phyloP scores from a whole-genome alignment of 2,797 vertebrate genomes.

The Silurus aristotelis region DNA sequence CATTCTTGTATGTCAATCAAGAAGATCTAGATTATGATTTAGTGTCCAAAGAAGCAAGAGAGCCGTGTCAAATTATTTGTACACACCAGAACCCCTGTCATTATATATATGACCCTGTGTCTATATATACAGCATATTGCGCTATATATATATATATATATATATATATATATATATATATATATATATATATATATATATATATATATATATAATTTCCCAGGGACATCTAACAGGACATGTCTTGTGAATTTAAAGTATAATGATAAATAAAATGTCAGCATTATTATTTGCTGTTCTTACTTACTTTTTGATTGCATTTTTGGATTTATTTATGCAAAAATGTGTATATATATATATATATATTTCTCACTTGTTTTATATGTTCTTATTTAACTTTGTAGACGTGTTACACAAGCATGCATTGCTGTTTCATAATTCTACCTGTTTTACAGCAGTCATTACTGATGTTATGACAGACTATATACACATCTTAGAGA shows the following conservation, averaged over 20 bases:
- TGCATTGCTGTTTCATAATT: not conserved
- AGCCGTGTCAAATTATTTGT: constrained; percentile 7
- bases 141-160: no score
- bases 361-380: not conserved
- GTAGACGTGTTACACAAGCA: not conserved
- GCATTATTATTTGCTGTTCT: not conserved
- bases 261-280: not conserved
- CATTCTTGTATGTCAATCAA: constrained; percentile 14
- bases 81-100: not conserved
- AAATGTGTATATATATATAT: no score
- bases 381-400: not conserved
- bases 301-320: not conserved
- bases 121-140: not conserved
- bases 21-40: constrained; percentile 8
- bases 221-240: not conserved
- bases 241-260: not conserved
- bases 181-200: no score
- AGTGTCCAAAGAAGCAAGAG: constrained; percentile 8
- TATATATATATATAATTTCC: not conserved
- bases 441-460: not conserved
- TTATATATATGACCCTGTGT: not conserved
- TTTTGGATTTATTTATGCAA: not conserved
- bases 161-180: no score
- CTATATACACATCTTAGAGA: not conserved
- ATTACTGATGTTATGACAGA: not conserved